phyloP scores from a whole-genome alignment of 2,797 vertebrate genomes.

The Acropternis orthonyx region DNA sequence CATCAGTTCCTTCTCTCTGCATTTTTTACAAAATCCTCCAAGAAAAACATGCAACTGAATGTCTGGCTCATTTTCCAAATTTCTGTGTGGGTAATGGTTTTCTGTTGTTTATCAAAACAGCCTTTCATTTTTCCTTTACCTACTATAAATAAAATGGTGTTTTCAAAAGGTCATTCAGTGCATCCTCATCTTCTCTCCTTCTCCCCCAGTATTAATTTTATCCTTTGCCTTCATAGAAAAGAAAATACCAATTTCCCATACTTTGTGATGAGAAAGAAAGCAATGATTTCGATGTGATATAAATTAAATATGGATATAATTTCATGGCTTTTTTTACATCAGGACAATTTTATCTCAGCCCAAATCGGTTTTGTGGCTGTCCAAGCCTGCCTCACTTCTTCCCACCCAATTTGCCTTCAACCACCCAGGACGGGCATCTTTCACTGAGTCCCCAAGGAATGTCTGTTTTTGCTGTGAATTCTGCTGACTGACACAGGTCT shows the following conservation, averaged over 20 bases:
- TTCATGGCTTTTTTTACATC: not conserved
- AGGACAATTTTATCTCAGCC: not conserved
- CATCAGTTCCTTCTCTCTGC: not conserved
- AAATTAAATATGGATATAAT: constrained; percentile 11
- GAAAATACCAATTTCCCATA: not conserved
- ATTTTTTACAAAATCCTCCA: not conserved
- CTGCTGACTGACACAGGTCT: constrained; percentile 52
- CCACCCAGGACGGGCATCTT: not conserved
- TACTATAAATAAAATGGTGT: not conserved
- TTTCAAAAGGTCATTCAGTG: not conserved
- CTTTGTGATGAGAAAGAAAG: not conserved
- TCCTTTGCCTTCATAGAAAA: not conserved
- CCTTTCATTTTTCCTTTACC: constrained; percentile 9
- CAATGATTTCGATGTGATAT: not conserved
- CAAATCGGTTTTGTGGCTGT: not conserved
- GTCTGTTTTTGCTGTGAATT: constrained; percentile 27
- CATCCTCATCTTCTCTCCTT: not conserved
- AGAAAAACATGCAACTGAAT: not conserved
- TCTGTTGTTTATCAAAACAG: not conserved
- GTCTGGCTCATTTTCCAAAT: not conserved
- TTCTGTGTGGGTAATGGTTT: not conserved
- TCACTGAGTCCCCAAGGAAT: not conserved
- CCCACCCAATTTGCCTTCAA: constrained; percentile 40
- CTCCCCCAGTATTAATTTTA: not conserved
- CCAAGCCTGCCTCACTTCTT: not conserved